Base-by-base conservation (phyloP, 2,797 vertebrate species). In the Gouania willdenowi region DNA sequence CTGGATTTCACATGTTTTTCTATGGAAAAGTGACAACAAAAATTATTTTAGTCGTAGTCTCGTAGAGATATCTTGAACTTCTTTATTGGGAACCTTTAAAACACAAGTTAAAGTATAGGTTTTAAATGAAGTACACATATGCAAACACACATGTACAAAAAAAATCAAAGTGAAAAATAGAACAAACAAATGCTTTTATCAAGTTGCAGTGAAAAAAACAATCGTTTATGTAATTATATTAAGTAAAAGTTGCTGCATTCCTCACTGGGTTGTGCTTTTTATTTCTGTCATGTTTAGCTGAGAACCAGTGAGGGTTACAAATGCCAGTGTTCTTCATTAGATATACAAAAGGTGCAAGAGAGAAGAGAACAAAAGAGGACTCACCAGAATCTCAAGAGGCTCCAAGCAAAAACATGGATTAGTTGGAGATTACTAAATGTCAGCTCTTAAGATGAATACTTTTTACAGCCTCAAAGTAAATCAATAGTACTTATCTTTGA, bases 401-500 rank as follows among this genome's bases (percentile, higher is more conserved):
- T 71, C 38, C 74, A 70, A 73, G 68, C 55, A 79, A 75, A n/a
- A 79, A 83, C 79, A 82, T 68, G 84, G 85, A 88, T 87, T 87
- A 88, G 72, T 54, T 57, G 58, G 67, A 87, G 85, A 88, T 88
- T 89, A 89, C 90, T 89, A 89, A 87, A 89, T 88, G 86, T 88
- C 85, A 88, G 82, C 82, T 83, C 79, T 83, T 86, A 85, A 86
- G 42, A 81, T 81, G 71, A 85, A 86, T 84, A 87, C 83, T 81
- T 87, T 87, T 88, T 83, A 81, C 86, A 79, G 79, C 82, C 76
- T 82, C 81, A 80, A 83, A 86, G 84, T 72, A 82, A 87, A 89
- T 89, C 87, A 83, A 90, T 90, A 88, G 72, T 85, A 81, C 86
- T 90, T 88, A 87, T 87, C 84, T 86, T 79, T 86, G 86, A 88